Evolutionary conservation across 2,797 vertebrate species (phyloP), one percentile per base, ranked within the genome.

Genomic region (Propithecus perrieri): DNA sequence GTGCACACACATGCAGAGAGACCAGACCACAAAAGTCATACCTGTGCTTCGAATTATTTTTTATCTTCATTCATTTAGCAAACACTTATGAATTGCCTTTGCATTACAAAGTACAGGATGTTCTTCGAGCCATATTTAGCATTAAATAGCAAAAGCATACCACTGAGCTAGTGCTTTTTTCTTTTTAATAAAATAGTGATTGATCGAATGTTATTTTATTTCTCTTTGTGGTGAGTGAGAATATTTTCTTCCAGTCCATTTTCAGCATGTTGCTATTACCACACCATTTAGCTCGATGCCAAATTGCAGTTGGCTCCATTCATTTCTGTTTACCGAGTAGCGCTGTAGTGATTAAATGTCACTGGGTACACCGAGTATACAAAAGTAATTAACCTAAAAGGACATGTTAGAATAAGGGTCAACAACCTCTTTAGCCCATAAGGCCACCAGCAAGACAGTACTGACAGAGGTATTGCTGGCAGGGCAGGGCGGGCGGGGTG

Each of bases 351-450:
- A 97, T 98, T 97, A 98, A 98, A 97, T 98, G 97, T 97, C 97
- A 97, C 94, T 28, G 95, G 96, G 96, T 87, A 97, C 93, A 96
- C 87, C 7, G 6, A 97, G 95, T 95, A 96, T 97, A 98, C 95
- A 96, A 92, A 97, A 97, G 96, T 97, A 97, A 97, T 97, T 98
- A 97, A 97, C 97, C 97, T 94, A 85, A 95, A 98, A 91, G 96
- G 92, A 97, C 96, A 72, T 94, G 96, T 94, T 95, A 96, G 96
- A 97, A 97, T 97, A 97, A 97, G 95, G 97, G 96, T 97, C 97
- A 97, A 84, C 84, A 96, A 87, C 96, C 97, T 97, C 95, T 97
- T 92, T 86, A 97, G 94, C 96, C 95, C 33, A 2, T 46, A 59
- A 75, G 91, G 87, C 85, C 69, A 71, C 33, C 5, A 59, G 89